These are phyloP conservation scores for Petaurus breviceps DNA, from an alignment of 2,113 vertebrate genomes.

Conservation along the genomic window DNA sequence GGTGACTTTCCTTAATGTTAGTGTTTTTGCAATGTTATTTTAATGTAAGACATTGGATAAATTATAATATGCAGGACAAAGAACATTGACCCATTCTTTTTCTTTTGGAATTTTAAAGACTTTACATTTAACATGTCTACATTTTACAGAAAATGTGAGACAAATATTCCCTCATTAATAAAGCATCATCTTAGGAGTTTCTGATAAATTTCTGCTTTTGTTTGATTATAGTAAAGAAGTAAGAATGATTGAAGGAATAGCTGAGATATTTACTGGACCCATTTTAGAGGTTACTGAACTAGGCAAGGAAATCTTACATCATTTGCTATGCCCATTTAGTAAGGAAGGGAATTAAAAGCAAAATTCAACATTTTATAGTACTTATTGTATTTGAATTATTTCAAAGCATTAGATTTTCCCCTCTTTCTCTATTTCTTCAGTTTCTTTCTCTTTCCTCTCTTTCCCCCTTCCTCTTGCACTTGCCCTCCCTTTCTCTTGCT, in stretches of 20 bases:
- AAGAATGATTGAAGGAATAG: conserved; percentile 33
- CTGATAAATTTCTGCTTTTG: conserved; percentile 16
- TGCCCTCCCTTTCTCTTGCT: not conserved
- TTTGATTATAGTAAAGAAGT: not conserved
- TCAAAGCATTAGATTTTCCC: not conserved
- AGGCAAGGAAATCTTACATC: conserved; percentile 37
- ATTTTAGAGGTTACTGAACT: conserved; percentile 41
- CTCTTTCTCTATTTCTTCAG: not conserved
- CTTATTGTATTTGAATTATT: conserved; percentile 12
- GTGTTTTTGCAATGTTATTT: not conserved
- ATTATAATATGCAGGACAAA: not conserved
- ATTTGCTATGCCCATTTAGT: conserved; percentile 14
- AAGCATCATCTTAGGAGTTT: not conserved
- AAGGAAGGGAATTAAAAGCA: conserved; percentile 50
- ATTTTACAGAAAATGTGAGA: not conserved
- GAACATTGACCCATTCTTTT: not conserved
- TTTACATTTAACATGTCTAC: not conserved
- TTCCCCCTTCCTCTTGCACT: not conserved
- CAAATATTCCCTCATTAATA: conserved; percentile 25
- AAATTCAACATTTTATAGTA: not conserved
- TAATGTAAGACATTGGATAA: not conserved
- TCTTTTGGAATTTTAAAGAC: conserved; percentile 12
- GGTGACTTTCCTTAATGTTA: not conserved
- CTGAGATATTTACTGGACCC: conserved; percentile 30
- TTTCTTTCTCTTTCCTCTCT: not conserved